Evolutionary conservation across 1,140 invertebrate genomes (phyloP).

Genomic region (Condylostylus longicornis): DNA sequence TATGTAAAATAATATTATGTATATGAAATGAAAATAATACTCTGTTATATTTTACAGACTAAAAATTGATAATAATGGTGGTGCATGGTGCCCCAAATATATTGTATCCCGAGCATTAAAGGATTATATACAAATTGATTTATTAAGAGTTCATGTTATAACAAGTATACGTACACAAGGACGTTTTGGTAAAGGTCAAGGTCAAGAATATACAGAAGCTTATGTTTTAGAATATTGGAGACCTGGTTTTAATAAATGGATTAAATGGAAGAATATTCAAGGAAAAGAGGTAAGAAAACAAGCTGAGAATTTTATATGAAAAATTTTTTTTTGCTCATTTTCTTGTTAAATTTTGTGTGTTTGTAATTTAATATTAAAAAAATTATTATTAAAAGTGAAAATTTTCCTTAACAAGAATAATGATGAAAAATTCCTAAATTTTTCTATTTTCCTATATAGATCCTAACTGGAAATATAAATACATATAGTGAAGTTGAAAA

Average conservation of each 20-base stretch:
- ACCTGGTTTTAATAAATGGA: slow-evolving; percentile 62
- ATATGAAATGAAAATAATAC: slow-evolving; percentile 23
- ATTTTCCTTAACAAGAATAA: no score
- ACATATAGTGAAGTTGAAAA: slow-evolving; percentile 68
- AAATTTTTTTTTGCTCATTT: not conserved
- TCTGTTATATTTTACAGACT: slow-evolving; percentile 47
- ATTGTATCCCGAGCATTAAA: slow-evolving; percentile 71
- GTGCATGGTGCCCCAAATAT: slow-evolving; percentile 86
- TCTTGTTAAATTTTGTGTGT: not conserved
- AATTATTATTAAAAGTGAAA: no score
- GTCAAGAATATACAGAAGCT: slow-evolving; percentile 78
- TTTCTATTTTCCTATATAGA: slow-evolving; percentile 44
- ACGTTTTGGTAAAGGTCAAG: slow-evolving; percentile 83
- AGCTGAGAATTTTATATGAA: not conserved
- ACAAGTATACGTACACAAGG: slow-evolving; percentile 80
- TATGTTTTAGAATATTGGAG: slow-evolving; percentile 87
- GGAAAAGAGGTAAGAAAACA: slow-evolving; percentile 52
- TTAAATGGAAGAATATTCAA: slow-evolving; percentile 57
- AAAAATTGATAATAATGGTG: slow-evolving; percentile 72
- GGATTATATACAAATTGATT: slow-evolving; percentile 81
- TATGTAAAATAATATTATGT: not conserved
- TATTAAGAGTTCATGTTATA: slow-evolving; percentile 60
- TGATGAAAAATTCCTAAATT: no score
- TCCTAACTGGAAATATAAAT: slow-evolving; percentile 72
- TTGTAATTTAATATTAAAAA: no score